phyloP scores from a whole-genome alignment of 2,888 invertebrate species.

The Geophilus truncorum region DNA sequence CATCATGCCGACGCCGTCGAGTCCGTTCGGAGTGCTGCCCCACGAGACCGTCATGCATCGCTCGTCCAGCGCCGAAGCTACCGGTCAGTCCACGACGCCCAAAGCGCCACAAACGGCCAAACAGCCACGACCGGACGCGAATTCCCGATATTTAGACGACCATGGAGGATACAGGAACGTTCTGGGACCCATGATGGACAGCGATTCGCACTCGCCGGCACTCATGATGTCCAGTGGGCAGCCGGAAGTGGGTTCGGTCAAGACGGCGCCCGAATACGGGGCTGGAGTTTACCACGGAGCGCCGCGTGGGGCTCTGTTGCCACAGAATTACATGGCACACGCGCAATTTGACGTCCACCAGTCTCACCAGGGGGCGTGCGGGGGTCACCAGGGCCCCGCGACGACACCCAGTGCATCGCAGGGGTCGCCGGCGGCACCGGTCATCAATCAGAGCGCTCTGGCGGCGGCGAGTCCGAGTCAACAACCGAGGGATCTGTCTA shows the following conservation, averaged over 20 bases:
- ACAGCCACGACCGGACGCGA: background rate
- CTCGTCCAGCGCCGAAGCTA: constrained; percentile 35
- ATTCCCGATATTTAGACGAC: background rate
- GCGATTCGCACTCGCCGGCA: background rate
- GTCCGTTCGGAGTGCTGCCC: constrained; percentile 41
- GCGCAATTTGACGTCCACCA: too few species aligned
- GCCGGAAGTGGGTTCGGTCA: background rate
- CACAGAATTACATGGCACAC: constrained; percentile 36
- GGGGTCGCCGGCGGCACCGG: background rate
- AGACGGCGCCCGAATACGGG: background rate
- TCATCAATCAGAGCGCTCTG: constrained; percentile 29
- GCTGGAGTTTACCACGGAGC: background rate
- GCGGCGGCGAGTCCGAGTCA: constrained; percentile 31
- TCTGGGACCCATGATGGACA: background rate
- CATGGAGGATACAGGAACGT: background rate
- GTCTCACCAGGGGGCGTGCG: too few species aligned
- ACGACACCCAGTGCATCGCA: constrained; percentile 10
- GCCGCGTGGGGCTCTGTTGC: constrained; percentile 25
- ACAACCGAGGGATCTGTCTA: constrained; percentile 23
- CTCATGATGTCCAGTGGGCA: background rate
- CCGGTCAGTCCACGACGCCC: background rate
- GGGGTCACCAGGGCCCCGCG: too few species aligned
- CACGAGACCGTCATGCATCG: constrained; percentile 41
- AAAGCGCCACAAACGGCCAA: background rate
- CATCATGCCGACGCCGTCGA: constrained; percentile 39